These are phyloP conservation scores for Momotus momota DNA, from an alignment of 2,797 vertebrate species.

Conservation along the genomic window DNA sequence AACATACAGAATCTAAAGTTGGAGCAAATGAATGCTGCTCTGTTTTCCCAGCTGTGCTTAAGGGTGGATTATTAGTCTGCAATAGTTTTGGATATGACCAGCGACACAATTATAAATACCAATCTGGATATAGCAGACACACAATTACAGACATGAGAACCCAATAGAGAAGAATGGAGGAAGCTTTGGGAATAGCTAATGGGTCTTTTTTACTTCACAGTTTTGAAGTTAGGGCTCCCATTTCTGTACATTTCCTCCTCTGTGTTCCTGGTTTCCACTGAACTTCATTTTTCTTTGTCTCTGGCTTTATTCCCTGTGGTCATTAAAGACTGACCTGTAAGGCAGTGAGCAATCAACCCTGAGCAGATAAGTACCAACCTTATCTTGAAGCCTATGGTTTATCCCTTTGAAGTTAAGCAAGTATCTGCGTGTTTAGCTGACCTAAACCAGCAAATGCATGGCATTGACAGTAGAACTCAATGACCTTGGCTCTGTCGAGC, in stretches of 20 bases:
- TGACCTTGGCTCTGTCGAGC: rapidly evolving
- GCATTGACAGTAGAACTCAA: background rate
- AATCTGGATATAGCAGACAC: background rate
- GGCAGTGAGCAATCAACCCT: background rate
- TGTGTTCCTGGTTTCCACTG: background rate
- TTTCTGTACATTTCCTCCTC: background rate
- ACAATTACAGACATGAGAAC: background rate
- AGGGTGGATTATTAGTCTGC: background rate
- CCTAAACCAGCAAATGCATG: background rate
- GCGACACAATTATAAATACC: background rate
- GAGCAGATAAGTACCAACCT: slow-evolving; percentile 10
- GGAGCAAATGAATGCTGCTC: background rate
- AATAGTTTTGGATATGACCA: background rate
- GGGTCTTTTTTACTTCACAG: background rate
- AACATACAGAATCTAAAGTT: background rate
- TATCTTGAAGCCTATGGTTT: slow-evolving; percentile 5
- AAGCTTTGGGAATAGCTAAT: background rate
- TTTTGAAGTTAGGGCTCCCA: background rate
- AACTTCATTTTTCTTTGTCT: slow-evolving; percentile 16
- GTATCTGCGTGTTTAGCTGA: background rate
- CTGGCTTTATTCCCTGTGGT: slow-evolving; percentile 1
- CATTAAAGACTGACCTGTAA: slow-evolving; percentile 22
- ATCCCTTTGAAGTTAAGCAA: slow-evolving; percentile 16
- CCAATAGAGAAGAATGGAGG: background rate
- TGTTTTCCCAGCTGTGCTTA: background rate